Evolutionary conservation across 2,888 invertebrate species (phyloP).

Genomic region (Agonopterix arenella): DNA sequence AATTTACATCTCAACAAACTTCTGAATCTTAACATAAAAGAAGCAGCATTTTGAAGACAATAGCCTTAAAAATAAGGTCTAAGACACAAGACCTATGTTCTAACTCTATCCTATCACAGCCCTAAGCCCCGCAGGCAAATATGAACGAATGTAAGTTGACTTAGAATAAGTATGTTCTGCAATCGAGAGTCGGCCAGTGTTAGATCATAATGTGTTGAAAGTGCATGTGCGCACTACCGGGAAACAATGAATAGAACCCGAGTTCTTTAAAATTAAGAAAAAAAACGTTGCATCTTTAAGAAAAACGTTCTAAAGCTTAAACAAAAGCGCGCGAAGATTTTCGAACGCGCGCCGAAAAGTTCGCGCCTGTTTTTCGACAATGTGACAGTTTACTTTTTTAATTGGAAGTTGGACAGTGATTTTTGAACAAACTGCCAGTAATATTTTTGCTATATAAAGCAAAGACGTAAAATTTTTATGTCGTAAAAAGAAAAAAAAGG

Average conservation of each 20-base stretch:
- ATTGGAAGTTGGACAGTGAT: not conserved
- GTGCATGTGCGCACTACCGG: constrained; percentile 64
- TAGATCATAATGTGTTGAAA: constrained; percentile 77
- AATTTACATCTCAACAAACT: no score
- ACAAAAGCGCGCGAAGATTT: constrained; percentile 5
- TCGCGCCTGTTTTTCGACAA: constrained; percentile 12
- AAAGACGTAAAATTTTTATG: constrained; percentile 1
- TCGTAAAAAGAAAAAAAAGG: constrained; percentile 21
- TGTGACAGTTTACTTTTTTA: constrained; percentile 18
- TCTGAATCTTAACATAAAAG: no score
- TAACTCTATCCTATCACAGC: constrained; percentile 53
- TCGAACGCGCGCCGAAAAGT: constrained; percentile 12
- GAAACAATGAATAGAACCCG: constrained; percentile 60
- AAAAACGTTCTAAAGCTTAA: not conserved
- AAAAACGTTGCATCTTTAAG: not conserved
- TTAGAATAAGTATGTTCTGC: constrained; percentile 77
- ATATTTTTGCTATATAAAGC: not conserved
- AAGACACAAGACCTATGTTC: constrained; percentile 2
- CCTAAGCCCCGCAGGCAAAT: constrained; percentile 75
- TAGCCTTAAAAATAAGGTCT: not conserved
- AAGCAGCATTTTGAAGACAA: no score
- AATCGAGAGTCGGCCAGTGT: constrained; percentile 74
- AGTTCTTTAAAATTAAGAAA: constrained; percentile 29
- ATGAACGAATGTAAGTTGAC: constrained; percentile 78
- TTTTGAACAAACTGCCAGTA: not conserved